These are phyloP conservation scores for Tetropium fuscum DNA, from an alignment of 2,888 invertebrate species.

Conservation along the genomic window DNA sequence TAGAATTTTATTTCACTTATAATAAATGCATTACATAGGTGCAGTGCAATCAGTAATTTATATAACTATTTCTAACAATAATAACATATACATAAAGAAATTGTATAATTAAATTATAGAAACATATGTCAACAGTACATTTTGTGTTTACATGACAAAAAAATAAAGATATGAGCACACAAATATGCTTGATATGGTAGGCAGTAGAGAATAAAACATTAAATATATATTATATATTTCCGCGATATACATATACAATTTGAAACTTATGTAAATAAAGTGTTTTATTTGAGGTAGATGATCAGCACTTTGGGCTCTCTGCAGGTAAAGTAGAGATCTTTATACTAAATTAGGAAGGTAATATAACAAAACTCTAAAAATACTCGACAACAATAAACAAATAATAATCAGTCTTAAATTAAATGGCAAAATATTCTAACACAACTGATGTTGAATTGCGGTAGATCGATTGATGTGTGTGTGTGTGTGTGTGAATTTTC, in stretches of 20 bases:
- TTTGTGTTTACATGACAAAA: slow-evolving; percentile 48
- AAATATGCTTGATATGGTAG: slow-evolving; percentile 50
- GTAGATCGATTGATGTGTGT: slow-evolving; percentile 47
- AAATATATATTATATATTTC: slow-evolving; percentile 48
- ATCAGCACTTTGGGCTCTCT: slow-evolving; percentile 50
- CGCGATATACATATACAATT: slow-evolving; percentile 34
- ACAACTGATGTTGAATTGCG: too few species aligned
- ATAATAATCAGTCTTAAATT: slow-evolving; percentile 65
- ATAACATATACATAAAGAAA: slow-evolving; percentile 60
- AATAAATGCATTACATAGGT: slow-evolving; percentile 62
- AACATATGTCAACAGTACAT: slow-evolving; percentile 56
- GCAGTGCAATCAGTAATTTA: slow-evolving; percentile 61
- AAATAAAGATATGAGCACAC: slow-evolving; percentile 54
- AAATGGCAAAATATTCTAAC: slow-evolving; percentile 62
- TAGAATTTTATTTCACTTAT: slow-evolving; percentile 56
- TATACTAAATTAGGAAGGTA: slow-evolving; percentile 28
- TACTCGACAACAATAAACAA: slow-evolving; percentile 58
- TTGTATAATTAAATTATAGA: slow-evolving; percentile 59
- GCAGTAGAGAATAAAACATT: slow-evolving; percentile 54
- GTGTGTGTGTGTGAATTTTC: slow-evolving; percentile 45
- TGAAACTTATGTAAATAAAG: slow-evolving; percentile 27
- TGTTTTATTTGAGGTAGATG: slow-evolving; percentile 57
- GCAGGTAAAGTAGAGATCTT: slow-evolving; percentile 39
- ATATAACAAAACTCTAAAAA: slow-evolving; percentile 54
- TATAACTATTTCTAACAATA: slow-evolving; percentile 61